These are phyloP conservation scores for Oncorhynchus clarkii DNA, from an alignment of 2,113 vertebrate genomes.

Conservation along the genomic window DNA sequence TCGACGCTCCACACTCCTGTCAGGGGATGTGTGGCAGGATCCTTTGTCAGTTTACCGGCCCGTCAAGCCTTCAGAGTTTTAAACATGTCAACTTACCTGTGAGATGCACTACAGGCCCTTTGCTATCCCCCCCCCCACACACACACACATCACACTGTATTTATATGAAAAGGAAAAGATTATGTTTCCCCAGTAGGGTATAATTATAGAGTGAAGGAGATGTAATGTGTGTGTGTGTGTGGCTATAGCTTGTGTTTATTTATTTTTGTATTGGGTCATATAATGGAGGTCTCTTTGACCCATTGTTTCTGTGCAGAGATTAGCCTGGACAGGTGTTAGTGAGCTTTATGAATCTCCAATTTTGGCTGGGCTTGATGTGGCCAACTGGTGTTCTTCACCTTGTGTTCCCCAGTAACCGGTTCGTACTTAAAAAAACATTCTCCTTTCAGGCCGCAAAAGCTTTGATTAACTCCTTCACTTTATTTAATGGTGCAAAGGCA, in stretches of 20 bases:
- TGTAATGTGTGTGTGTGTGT: no score
- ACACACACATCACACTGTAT: neutral
- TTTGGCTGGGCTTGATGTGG: no score
- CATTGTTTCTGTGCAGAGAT: conserved; percentile 50
- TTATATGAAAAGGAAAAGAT: conserved; percentile 13
- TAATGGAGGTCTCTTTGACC: conserved; percentile 4
- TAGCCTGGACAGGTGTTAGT: conserved; percentile 61
- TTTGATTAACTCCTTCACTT: no score
- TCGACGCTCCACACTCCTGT: conserved; percentile 65
- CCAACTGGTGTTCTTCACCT: no score
- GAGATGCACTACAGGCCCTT: conserved; percentile 1
- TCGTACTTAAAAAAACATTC: no score
- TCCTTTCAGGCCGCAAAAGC: no score
- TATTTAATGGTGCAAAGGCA: no score
- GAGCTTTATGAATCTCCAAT: no score
- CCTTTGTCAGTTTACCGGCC: conserved; percentile 70
- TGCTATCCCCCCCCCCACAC: conserved; percentile 19
- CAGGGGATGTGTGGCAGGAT: conserved; percentile 66
- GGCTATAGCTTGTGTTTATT: no score
- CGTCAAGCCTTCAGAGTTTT: conserved; percentile 66
- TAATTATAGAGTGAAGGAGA: no score
- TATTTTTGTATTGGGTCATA: no score
- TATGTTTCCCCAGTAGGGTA: conserved; percentile 37
- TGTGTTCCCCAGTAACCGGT: no score
- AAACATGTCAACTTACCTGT: conserved; percentile 62